Evolutionary conservation across 2,797 vertebrate species (phyloP).

Genomic region (Falco berigora): DNA sequence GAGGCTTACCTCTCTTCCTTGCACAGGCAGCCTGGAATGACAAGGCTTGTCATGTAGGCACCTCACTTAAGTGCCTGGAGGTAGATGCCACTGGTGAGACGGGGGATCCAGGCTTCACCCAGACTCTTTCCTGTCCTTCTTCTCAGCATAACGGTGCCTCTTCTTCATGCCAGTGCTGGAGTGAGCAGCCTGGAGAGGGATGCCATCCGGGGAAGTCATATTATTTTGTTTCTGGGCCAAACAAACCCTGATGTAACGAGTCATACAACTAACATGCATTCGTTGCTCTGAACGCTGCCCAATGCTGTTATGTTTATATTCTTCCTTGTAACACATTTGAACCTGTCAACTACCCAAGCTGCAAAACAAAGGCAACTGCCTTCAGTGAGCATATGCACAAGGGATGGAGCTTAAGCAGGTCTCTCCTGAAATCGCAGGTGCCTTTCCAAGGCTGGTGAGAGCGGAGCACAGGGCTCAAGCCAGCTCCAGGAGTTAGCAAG

Average conservation of each 20-base stretch:
- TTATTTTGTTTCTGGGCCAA: background rate
- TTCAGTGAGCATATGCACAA: background rate
- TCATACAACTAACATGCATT: fast-evolving
- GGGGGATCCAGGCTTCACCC: background rate
- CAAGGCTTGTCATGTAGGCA: background rate
- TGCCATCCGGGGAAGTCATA: background rate
- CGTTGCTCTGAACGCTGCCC: background rate
- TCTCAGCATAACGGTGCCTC: background rate
- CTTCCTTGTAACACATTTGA: background rate
- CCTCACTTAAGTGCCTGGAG: background rate
- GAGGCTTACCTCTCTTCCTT: background rate
- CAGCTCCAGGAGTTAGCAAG: background rate
- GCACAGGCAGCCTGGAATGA: background rate
- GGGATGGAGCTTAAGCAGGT: background rate
- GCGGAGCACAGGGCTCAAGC: background rate
- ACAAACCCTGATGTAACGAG: background rate
- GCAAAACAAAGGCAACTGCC: background rate
- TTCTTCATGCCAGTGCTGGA: background rate
- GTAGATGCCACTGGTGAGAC: background rate
- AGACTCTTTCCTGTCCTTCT: background rate
- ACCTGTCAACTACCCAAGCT: background rate
- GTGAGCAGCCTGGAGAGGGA: background rate
- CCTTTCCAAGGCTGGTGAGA: background rate
- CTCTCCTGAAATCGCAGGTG: background rate
- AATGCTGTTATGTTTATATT: background rate